These are phyloP conservation scores for Xestia xanthographa DNA, from an alignment of 2,888 invertebrate genomes.

Conservation along the genomic window DNA sequence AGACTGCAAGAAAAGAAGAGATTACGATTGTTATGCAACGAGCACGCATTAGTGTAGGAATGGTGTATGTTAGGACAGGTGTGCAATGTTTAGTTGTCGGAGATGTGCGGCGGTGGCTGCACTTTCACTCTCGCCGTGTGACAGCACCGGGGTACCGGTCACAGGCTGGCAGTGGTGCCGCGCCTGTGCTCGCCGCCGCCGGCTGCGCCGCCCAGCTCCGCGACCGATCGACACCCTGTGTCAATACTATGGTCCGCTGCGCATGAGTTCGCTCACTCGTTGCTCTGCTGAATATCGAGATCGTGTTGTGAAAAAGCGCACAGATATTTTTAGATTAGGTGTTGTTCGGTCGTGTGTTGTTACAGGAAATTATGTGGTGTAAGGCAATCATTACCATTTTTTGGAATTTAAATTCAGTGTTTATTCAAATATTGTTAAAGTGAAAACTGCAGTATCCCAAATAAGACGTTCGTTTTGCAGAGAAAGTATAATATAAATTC, in stretches of 20 bases:
- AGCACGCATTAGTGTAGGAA: slow-evolving; percentile 73
- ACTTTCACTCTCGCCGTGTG: slow-evolving; percentile 88
- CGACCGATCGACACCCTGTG: slow-evolving; percentile 78
- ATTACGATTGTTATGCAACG: slow-evolving; percentile 75
- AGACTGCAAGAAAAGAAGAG: slow-evolving; percentile 65
- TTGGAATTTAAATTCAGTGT: slow-evolving; percentile 39
- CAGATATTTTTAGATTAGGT: slow-evolving; percentile 78
- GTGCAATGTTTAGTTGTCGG: slow-evolving; percentile 74
- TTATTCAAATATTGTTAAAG: slow-evolving; percentile 54
- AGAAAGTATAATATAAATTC: slow-evolving; percentile 81
- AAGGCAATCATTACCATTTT: slow-evolving; percentile 40
- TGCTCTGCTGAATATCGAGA: slow-evolving; percentile 82
- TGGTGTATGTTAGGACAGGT: slow-evolving; percentile 80
- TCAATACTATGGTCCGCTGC: slow-evolving; percentile 82
- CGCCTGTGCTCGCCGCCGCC: slow-evolving; percentile 84
- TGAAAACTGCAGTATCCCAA: slow-evolving; percentile 71
- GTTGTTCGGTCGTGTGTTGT: slow-evolving; percentile 72
- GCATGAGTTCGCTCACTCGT: slow-evolving; percentile 78
- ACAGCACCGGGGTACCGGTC: slow-evolving; percentile 71
- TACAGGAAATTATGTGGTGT: slow-evolving; percentile 63
- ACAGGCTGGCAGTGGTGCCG: slow-evolving; percentile 83
- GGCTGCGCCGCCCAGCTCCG: slow-evolving; percentile 75
- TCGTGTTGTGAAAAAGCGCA: slow-evolving; percentile 79
- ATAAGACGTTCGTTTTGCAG: slow-evolving; percentile 69
- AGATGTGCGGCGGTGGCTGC: slow-evolving; percentile 83